Evolutionary conservation across 2,113 vertebrate genomes (phyloP), one percentile per base, ranked within the genome.

Genomic region (Pelusios castaneus): DNA sequence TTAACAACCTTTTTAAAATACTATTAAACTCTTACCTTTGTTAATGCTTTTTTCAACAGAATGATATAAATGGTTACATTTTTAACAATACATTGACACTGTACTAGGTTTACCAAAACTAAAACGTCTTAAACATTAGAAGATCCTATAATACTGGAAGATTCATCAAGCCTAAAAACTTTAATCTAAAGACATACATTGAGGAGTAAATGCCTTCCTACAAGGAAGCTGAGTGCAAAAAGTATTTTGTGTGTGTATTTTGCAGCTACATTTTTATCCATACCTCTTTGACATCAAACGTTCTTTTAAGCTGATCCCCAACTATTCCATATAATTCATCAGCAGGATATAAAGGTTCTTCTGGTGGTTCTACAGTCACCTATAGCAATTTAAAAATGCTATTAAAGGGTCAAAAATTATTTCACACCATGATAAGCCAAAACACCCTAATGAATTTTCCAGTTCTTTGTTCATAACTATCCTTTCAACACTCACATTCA

Each of bases 251-350:
- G 91, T 8, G 43, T 1, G 0, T 5, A 52, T 55, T 14, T 73
- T 70, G 19, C 29, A 41, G 85, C 58, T 85, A 29, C 13, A 67
- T 75, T 82, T 76, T 93, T 22, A 78, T 75, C 31, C 91, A 54
- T 97, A 99, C 99, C 99, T 99, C 99, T 98, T 98, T 98, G 95
- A 99, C 95, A 95, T 99, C 99, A 96, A 99, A 99, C 93, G 97
- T 99, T 93, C 99, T 98, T 97, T 99, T 99, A 24, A 99, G 95
- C 92, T 99, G 99, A 4, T 98, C 98, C 0, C 99, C 99, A 79
- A 99, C 99, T 89, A 99, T 99, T 85, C 99, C 99, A 31, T 99
- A 99, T 79, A 99, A 95, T 94, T 99, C 99, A 96, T 99, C 99
- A n/a, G 99, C 97, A 75, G 99, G 98, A 96, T 98, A 99, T 51